Base-by-base conservation (phyloP, 2,797 vertebrate genomes). In the Dallia pectoralis region DNA sequence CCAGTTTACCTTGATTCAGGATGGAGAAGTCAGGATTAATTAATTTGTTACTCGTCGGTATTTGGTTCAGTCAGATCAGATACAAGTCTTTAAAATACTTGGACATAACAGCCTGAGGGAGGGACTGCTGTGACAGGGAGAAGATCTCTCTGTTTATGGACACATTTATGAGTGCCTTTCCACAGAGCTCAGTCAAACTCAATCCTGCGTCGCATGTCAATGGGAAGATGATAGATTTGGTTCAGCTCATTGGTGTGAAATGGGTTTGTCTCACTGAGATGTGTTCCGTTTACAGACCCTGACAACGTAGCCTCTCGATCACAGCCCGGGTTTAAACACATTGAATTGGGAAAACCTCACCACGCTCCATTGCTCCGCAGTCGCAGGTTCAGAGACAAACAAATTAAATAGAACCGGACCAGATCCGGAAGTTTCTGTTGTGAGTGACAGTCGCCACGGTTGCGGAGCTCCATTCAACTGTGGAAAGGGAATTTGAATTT, bases 401-500 rank as follows among this genome's bases (percentile, higher is more conserved):
- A 84, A 85, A 90, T 89, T 82, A 88, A 88, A 87, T 82, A 71
- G 64, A 79, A 71, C 62, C 4, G 0, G 3, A 19, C 65, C 14
- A 12, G 40, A 44, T 79, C 15, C 27, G 16, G 32, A 18, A 29
- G 30, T 83, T 84, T 84, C 77, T 77, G 81, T 80, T 74, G 69
- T n/a, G 70, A 70, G 33, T 16, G 76, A 3, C 25, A 9, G 70
- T 79, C 25, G 74, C 80, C 5, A 65, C 40, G 14, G 0, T 0
- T 25, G 49, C 69, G 30, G 0, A 48, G 47, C 2, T 32, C 67
- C 0, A 16, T 74, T 78, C 66, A 16, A 0, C 76, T 56, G 53
- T 56, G 49, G 70, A 67, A 77, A 2, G 74, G 74, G 84, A 88
- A 86, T 86, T 78, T 82, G 81, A 87, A 88, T 85, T 78, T 86